Base-by-base conservation (phyloP, 2,797 vertebrate genomes). In the Ctenochaetus hawaiiensis region DNA sequence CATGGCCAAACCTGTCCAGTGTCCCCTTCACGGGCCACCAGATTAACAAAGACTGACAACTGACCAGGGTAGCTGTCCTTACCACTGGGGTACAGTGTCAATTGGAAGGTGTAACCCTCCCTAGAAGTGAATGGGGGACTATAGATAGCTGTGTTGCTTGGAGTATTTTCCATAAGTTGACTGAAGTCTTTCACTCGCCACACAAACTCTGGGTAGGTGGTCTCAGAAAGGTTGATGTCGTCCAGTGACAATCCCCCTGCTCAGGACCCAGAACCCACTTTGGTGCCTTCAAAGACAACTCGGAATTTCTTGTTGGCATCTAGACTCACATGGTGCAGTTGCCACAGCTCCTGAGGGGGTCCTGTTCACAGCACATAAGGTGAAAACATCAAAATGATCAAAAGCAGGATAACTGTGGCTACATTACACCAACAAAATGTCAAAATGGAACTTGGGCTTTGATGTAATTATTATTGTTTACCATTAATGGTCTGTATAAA, bases 161-260 rank as follows among this genome's bases (percentile, higher is more conserved):
- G 67, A 0, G 80, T 93, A 51, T 78, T 92, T 17, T 94, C 75
- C 84, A 97, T 89, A 41, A 96, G 76, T 0, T 92, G 2, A 1
- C 78, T 93, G 77, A 99, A 97, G 92, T 98, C 95, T 67, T 89
- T 94, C 81, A 99, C 96, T 1, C 95, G 95, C 97, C 98, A 99
- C 44, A 94, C 6, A 0, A 97, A 96, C 71, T 98, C 96, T 18
- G 97, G 97, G 82, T 97, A 99, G 49, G 78, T 89, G 8, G 96
- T 96, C 91, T 99, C 98, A 0, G 97, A 97, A 23, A 99, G 91
- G 90, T 97, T 99, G 82, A 99, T 95, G 81, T 98, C 97, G 0
- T 99, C 97, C 65, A 98, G 91, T 2, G 97, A 98, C 60, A 98
- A 84, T 7, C 97, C 97, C 3, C 97, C 97, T 0, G 22, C 9